Evolutionary conservation across 2,797 vertebrate genomes (phyloP).

Genomic region (Lepidocolaptes lacrymiger): DNA sequence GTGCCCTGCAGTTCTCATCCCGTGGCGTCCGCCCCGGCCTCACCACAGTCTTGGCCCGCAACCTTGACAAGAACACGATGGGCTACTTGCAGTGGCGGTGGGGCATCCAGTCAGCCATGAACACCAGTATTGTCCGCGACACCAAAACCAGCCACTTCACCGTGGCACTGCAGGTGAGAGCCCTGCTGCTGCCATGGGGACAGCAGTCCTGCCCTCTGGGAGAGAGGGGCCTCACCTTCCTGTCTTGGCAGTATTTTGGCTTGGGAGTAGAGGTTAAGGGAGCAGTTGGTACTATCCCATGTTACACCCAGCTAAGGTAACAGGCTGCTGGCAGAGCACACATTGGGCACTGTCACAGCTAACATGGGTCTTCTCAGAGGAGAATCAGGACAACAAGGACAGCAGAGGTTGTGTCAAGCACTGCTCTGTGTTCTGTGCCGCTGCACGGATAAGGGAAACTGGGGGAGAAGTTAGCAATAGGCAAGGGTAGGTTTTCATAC

Average conservation of each 20-base stretch:
- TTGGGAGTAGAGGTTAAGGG: background rate
- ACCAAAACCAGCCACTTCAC: slow-evolving; percentile 96
- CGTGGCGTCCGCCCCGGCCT: slow-evolving; percentile 89
- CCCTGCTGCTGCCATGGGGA: no score
- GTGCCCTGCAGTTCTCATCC: slow-evolving; percentile 93
- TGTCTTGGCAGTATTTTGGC: background rate
- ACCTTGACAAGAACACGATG: slow-evolving; percentile 97
- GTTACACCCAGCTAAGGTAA: rapidly evolving
- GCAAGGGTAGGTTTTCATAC: rapidly evolving
- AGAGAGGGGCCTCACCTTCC: background rate
- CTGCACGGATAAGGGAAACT: background rate
- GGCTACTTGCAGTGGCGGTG: slow-evolving; percentile 98
- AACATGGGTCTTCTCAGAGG: background rate
- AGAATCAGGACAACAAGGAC: background rate
- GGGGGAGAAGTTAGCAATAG: background rate
- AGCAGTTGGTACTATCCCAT: background rate
- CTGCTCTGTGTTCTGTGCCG: background rate
- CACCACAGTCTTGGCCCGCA: slow-evolving; percentile 91
- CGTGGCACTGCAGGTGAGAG: slow-evolving; percentile 88
- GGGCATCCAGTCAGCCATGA: slow-evolving; percentile 97
- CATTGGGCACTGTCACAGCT: rapidly evolving
- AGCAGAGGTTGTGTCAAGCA: background rate
- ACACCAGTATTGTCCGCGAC: slow-evolving; percentile 94
- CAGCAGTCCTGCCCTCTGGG: rapidly evolving
- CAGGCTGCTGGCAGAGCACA: background rate